These are phyloP conservation scores for Corapipo altera DNA, from an alignment of 2,113 vertebrate genomes.

Conservation along the genomic window DNA sequence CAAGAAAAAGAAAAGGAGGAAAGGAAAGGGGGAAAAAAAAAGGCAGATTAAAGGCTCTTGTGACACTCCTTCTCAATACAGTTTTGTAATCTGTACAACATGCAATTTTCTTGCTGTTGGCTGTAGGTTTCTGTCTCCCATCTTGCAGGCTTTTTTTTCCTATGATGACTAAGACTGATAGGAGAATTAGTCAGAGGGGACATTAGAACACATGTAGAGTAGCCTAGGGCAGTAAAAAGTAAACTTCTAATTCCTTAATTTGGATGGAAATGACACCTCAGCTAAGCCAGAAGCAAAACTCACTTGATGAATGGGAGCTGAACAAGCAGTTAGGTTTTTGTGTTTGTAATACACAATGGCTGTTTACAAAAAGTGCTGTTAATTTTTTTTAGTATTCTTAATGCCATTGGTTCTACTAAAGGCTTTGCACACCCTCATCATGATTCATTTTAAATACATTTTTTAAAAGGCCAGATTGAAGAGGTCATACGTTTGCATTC, in stretches of 20 bases:
- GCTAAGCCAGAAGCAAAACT: conserved; percentile 57
- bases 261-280: conserved; percentile 62
- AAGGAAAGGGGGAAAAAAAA: too few species aligned
- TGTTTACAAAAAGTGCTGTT: neutral
- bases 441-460: neutral
- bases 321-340: conserved; percentile 26
- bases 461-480: neutral
- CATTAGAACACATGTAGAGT: conserved; percentile 35
- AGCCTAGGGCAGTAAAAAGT: conserved; percentile 46
- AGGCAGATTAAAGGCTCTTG: neutral
- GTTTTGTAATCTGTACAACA: neutral
- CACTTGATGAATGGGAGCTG: conserved; percentile 48
- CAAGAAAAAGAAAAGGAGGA: neutral
- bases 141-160: conserved; percentile 1
- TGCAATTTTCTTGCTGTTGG: neutral
- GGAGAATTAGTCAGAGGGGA: conserved; percentile 47
- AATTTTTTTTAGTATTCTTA: neutral
- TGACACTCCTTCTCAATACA: neutral
- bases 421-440: neutral
- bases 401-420: neutral
- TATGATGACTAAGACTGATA: conserved; percentile 62
- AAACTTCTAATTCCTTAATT: conserved; percentile 69
- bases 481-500: neutral
- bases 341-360: neutral
- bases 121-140: neutral